phyloP scores from a whole-genome alignment of 2,113 vertebrate genomes.

The Platichthys flesus region DNA sequence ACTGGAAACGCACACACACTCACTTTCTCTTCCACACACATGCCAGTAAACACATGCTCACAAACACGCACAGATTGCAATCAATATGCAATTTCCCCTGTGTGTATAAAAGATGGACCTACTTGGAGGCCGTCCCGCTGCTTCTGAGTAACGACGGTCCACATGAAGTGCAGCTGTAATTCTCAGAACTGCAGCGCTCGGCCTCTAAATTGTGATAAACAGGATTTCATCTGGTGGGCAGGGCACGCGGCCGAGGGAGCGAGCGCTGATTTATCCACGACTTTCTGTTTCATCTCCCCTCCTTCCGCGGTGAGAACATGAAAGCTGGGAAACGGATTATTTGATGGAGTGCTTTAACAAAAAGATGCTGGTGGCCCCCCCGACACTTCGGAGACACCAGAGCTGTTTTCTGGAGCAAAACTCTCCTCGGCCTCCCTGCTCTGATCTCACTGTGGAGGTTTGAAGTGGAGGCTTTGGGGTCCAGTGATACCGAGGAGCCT shows the following conservation, averaged over 20 bases:
- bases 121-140: slow-evolving; percentile 66
- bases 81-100: slow-evolving; percentile 83
- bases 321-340: slow-evolving; percentile 20
- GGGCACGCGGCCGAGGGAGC: slow-evolving; percentile 37
- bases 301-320: slow-evolving; percentile 43
- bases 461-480: slow-evolving; percentile 30
- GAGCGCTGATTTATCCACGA: slow-evolving; percentile 54
- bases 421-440: background rate
- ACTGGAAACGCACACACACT: slow-evolving; percentile 9
- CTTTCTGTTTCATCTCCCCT: slow-evolving; percentile 63
- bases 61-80: slow-evolving; percentile 67
- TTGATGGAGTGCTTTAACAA: too few species aligned
- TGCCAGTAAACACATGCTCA: slow-evolving; percentile 42
- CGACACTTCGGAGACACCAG: slow-evolving; percentile 12
- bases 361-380: slow-evolving; percentile 15
- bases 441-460: slow-evolving; percentile 31
- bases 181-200: slow-evolving; percentile 68
- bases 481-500: slow-evolving; percentile 1
- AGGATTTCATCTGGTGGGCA: slow-evolving; percentile 71
- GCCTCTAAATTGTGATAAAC: slow-evolving; percentile 79
- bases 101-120: slow-evolving; percentile 72
- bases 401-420: slow-evolving; percentile 21
- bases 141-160: slow-evolving; percentile 74
- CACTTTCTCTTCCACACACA: slow-evolving; percentile 9
- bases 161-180: slow-evolving; percentile 72